Conservation (phyloP, 2,888 invertebrate genomes). For the Endotricha flammealis region DNA sequence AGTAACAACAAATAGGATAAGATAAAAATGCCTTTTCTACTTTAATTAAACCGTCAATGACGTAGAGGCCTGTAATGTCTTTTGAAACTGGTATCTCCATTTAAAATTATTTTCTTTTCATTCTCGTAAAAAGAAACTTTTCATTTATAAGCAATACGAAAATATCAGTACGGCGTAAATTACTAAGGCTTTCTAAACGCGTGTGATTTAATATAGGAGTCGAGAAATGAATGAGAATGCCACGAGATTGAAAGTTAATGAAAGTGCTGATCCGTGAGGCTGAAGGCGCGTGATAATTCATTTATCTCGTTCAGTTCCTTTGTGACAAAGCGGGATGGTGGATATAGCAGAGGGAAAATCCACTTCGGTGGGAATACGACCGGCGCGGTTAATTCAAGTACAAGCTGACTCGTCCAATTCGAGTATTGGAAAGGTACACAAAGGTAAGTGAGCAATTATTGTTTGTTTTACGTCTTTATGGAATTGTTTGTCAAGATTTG, state of each 20-base stretch:
- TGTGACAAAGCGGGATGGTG: constrained; percentile 30
- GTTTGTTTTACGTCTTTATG: constrained; percentile 1
- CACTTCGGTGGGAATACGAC: constrained; percentile 19
- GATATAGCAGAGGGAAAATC: constrained; percentile 30
- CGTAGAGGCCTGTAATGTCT: too few relatives aligned
- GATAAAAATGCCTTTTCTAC: too few relatives aligned
- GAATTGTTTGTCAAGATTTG: too few relatives aligned
- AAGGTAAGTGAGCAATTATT: constrained; percentile 6
- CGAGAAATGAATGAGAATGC: constrained; percentile 22
- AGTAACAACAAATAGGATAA: too few relatives aligned
- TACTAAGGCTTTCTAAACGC: background rate
- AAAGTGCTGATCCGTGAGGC: constrained; percentile 31
- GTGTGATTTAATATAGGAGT: constrained; percentile 20
- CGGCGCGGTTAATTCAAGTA: constrained; percentile 29
- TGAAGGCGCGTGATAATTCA: constrained; percentile 35
- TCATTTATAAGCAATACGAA: too few relatives aligned
- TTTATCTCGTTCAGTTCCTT: constrained; percentile 32
- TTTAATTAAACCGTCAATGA: too few relatives aligned
- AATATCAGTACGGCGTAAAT: too few relatives aligned
- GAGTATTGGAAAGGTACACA: constrained; percentile 20
- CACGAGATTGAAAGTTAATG: constrained; percentile 28
- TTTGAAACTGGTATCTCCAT: too few relatives aligned
- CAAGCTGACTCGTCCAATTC: constrained; percentile 20
- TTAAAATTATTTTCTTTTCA: too few relatives aligned
- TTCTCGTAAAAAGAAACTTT: too few relatives aligned